A percentile compares a stretch with the other conserved stretches of the same genome.
phyloP scores from a whole-genome alignment of 1,140 invertebrate species.

The Aphis craccivora region DNA sequence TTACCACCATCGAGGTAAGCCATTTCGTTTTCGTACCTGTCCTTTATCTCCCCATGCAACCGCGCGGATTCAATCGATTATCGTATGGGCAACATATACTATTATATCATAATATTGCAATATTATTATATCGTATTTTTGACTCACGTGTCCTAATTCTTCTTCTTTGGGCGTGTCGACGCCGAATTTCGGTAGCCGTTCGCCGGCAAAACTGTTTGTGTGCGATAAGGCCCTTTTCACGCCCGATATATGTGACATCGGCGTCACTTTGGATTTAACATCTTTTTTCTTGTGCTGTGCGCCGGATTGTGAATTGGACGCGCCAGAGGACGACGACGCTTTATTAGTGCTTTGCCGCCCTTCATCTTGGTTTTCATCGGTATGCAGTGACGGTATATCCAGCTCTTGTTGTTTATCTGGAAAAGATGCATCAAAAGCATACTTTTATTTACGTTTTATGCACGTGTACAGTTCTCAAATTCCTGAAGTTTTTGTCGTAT shows the following conservation, averaged over 20 bases:
- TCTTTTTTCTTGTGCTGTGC: slow-evolving; percentile 69
- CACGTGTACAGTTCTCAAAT: background rate
- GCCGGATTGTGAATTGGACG: slow-evolving; percentile 60
- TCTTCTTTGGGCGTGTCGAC: slow-evolving; percentile 90
- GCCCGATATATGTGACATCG: slow-evolving; percentile 91
- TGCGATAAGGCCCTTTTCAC: slow-evolving; percentile 86
- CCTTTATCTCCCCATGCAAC: too few relatives aligned
- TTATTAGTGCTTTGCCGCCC: background rate
- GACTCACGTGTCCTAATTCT: slow-evolving; percentile 79
- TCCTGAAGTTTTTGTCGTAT: background rate
- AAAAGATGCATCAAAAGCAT: background rate
- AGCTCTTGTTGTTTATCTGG: slow-evolving; percentile 96
- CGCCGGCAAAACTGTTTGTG: slow-evolving; percentile 90
- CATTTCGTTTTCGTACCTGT: background rate
- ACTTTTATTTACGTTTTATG: background rate
- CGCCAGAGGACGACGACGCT: slow-evolving; percentile 63
- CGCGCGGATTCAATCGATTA: background rate
- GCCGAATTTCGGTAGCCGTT: slow-evolving; percentile 87
- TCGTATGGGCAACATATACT: background rate
- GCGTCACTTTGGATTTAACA: slow-evolving; percentile 63
- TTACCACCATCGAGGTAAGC: background rate
- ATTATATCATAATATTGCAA: background rate
- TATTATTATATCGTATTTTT: background rate
- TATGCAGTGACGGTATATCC: slow-evolving; percentile 85
- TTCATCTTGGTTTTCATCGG: slow-evolving; percentile 69